Conservation (phyloP, 2,888 invertebrate genomes). For the Thera obeliscata region DNA sequence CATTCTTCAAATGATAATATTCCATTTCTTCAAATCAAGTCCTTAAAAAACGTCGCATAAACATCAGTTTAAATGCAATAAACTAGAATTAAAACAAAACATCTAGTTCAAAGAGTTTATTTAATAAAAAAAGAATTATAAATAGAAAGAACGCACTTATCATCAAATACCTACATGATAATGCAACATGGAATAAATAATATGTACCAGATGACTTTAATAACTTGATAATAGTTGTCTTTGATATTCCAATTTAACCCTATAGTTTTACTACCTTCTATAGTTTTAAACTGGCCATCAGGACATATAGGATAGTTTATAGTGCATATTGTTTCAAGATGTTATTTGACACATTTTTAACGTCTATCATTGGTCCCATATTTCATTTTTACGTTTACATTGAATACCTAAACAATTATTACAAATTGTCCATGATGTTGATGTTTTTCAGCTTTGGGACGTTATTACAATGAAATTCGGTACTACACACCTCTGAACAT, state of each 20-base stretch:
- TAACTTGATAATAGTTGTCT: constrained; percentile 39
- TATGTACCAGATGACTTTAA: constrained; percentile 56
- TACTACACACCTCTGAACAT: no score
- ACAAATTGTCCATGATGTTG: not conserved
- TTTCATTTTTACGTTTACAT: not conserved
- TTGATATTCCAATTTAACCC: constrained; percentile 28
- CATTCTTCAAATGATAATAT: no score
- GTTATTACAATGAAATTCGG: no score
- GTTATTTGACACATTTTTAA: constrained; percentile 6
- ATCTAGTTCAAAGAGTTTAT: constrained; percentile 55
- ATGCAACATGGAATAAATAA: constrained; percentile 73
- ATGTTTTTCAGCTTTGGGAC: no score
- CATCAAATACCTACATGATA: constrained; percentile 66
- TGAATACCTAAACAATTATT: not conserved
- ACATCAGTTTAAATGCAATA: not conserved
- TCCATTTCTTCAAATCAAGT: no score
- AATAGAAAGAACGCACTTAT: constrained; percentile 66
- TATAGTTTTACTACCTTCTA: constrained; percentile 16
- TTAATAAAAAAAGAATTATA: constrained; percentile 61
- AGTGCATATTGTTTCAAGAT: not conserved
- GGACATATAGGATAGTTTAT: constrained; percentile 2
- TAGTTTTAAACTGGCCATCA: not conserved
- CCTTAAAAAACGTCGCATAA: no score
- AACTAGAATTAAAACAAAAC: constrained; percentile 9
- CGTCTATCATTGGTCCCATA: constrained; percentile 22